Evolutionary conservation across 2,888 invertebrate genomes (phyloP).

Genomic region (Diloba caeruleocephala): DNA sequence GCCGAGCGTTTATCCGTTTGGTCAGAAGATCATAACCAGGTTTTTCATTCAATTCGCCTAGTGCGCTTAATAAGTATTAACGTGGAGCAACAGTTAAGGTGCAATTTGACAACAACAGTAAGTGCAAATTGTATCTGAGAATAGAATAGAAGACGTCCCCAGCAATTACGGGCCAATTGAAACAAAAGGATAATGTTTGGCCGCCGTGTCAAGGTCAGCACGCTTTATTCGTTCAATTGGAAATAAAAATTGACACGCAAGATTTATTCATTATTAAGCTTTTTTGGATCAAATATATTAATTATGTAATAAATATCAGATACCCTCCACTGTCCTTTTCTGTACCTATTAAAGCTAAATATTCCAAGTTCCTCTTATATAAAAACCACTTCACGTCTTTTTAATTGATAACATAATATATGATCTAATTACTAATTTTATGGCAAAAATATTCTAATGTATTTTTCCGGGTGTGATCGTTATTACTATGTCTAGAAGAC

Average conservation of each 20-base stretch:
- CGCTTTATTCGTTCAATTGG: conserved; percentile 79
- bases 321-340: background rate
- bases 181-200: conserved; percentile 88
- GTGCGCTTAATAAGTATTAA: conserved; percentile 37
- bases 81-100: conserved; percentile 71
- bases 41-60: conserved; percentile 23
- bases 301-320: background rate
- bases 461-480: too few species aligned
- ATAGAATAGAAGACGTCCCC: conserved; percentile 82
- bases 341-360: background rate
- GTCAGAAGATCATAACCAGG: background rate
- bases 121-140: conserved; percentile 86
- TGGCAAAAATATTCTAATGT: too few species aligned
- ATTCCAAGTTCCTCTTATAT: background rate
- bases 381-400: too few species aligned
- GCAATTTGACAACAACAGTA: conserved; percentile 78
- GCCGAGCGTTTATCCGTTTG: conserved; percentile 1
- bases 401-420: too few species aligned
- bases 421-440: too few species aligned
- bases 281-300: conserved; percentile 13
- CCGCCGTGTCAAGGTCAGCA: conserved; percentile 81
- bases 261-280: conserved; percentile 67
- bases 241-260: conserved; percentile 81
- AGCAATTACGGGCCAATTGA: conserved; percentile 87
- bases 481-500: background rate